These are phyloP conservation scores for Muscina levida DNA, from an alignment of 2,888 invertebrate species.

Conservation along the genomic window DNA sequence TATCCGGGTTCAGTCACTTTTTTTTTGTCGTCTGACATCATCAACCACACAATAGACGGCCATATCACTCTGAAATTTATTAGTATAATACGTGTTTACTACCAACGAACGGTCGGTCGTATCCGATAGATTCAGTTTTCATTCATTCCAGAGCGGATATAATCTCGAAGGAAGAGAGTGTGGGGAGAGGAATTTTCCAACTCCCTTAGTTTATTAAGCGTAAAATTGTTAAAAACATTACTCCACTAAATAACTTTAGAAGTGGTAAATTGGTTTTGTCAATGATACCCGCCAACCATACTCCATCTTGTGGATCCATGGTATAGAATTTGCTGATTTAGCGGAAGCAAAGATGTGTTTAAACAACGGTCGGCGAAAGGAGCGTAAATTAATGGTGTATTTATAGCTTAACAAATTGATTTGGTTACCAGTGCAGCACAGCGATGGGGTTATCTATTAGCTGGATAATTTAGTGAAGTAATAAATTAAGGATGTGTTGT, in stretches of 20 bases:
- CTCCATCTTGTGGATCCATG: background rate
- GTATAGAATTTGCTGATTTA: constrained; percentile 1
- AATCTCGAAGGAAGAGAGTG: background rate
- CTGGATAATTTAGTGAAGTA: background rate
- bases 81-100: constrained; percentile 54
- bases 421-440: background rate
- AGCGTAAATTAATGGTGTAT: background rate
- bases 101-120: constrained; percentile 15
- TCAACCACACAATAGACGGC: constrained; percentile 30
- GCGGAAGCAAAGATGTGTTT: background rate
- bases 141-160: constrained; percentile 5
- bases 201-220: constrained; percentile 57
- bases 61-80: constrained; percentile 50
- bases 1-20: background rate
- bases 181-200: constrained; percentile 21
- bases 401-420: constrained; percentile 16
- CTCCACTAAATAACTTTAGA: constrained; percentile 9
- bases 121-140: constrained; percentile 47
- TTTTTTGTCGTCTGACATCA: constrained; percentile 53
- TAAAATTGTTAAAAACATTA: constrained; percentile 60
- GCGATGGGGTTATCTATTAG: background rate
- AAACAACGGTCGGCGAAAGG: background rate
- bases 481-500: background rate
- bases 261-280: constrained; percentile 6
- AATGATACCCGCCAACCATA: background rate